Evolutionary conservation across 2,113 vertebrate species (phyloP), one percentile per base, ranked within the genome.

Genomic region (Setophaga petechia): DNA sequence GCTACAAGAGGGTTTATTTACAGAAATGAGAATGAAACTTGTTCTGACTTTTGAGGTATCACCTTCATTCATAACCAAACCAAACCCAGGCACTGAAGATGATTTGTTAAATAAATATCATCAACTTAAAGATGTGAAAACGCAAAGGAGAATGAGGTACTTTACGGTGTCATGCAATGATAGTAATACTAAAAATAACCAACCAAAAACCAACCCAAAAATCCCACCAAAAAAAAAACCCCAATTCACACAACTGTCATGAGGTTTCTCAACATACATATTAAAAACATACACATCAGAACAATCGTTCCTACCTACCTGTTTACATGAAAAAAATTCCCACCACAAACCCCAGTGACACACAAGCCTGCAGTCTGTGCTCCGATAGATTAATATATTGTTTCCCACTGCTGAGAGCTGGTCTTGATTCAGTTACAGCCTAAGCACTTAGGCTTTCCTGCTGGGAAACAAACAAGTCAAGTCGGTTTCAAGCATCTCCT

Each of bases 401-500:
- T 82, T 86, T 94, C 94, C 93, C 87, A 90, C 94, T 95, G 95
- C 85, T 90, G 90, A 96, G 82, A 90, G 65, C 84, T 92, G 86
- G 83, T 95, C 94, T 79, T 95, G 85, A 96, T 95, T 94, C 91
- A 90, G 69, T 84, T 96, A 89, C 84, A 96, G 83, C 65, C 93
- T 94, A 90, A 97, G 89, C 68, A 88, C 69, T 89, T 33, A 71
- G 94, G 87, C 74, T 78, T 81, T 95, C 96, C 96, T 97, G 96
- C 96, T 90, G 93, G 73, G 94, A 96, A 92, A 95, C 92, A 95
- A 95, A 97, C 84, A 87, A 87, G 81, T 87, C 21, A 95, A 91
- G 73, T 83, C 6, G n/a, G 73, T 90, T 95, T 95, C 87, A 94
- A 94, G 87, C 41, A 80, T 91, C 89, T 94, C 85, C 94, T 95